Evolutionary conservation across 2,888 invertebrate genomes (phyloP), one percentile per base, ranked within the genome.

Genomic region (Branchellion lobata): DNA sequence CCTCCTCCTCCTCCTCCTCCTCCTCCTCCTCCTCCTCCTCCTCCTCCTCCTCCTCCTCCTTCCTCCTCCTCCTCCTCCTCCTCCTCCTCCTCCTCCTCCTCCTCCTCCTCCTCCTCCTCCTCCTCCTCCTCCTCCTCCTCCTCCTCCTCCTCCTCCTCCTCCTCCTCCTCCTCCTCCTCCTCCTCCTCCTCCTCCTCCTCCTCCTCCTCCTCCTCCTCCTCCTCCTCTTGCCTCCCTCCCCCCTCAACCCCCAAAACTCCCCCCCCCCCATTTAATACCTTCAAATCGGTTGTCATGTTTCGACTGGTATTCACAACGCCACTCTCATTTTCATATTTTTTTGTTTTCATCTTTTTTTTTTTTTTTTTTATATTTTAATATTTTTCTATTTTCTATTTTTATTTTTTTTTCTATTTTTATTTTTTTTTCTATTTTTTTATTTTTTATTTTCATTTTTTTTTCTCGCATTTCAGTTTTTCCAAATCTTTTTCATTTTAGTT

Each of bases 1-100:
- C 73, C 11, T 73, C 73, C 11, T 73, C 73, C 11, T 34, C 73
- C 11, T 24, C n/a, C n/a, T n/a, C n/a, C n/a, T n/a, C n/a, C n/a
- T n/a, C n/a, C n/a, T n/a, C n/a, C n/a, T n/a, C n/a, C n/a, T n/a
- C n/a, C n/a, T n/a, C n/a, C n/a, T n/a, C n/a, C n/a, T n/a, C n/a
- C n/a, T n/a, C n/a, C n/a, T n/a, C n/a, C n/a, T n/a, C n/a, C n/a
- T n/a, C n/a, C n/a, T n/a, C n/a, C n/a, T n/a, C n/a, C n/a, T 18
- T 21, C 14, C 14, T 21, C 11, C 14, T 24, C 11, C 34, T 34
- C 11, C 34, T 34, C 14, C 27, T 34, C 11, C 27, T 34, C 14
- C 27, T 73, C 11, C 36, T 73, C 11, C 36, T 73, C 11, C 36
- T 73, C 11, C 36, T 73, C 14, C 69, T 68, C 14, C 69, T 68